Evolutionary conservation across 2,113 vertebrate genomes (phyloP), one percentile per base, ranked within the genome.

Genomic region (Corydoras sp.): DNA sequence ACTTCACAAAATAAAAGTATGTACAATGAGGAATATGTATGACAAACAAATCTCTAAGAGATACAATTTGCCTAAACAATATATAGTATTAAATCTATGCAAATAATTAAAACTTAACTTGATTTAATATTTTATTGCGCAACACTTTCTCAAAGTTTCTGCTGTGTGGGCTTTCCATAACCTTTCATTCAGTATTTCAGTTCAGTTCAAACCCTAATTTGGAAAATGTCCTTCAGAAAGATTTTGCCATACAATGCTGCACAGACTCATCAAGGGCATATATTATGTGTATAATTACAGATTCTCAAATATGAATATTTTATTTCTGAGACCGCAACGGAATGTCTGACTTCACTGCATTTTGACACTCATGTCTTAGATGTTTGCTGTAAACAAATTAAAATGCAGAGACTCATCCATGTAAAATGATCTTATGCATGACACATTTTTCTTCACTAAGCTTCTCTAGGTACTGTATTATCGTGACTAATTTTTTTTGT

Each of bases 391-490:
- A 50, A 68, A 62, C 35, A 61, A 55, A 70, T 69, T 29, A 24
- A 30, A 30, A 48, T 68, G 58, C 72, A 68, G 51, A 51, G 18
- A 65, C 14, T 53, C 14, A 54, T 30, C 6, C 35, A 49, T 32
- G 61, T 31, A 4, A 64, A 48, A 14, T 31, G 13, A 61, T 30
- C n/a, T 48, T 63, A 31, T 32, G 43, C 58, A 18, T 30, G 6
- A 29, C 29, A 32, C 48, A 15, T 58, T 65, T 53, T 13, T 5
- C 56, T 59, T 49, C 32, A 30, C n/a, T 12, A 65, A 53, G 56
- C 65, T 35, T 74, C 13, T 2, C 10, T 55, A 51, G 43, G 49
- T 48, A 35, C 69, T 76, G 73, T 69, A 56, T 72, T 65, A 73
- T 30, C 48, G 15, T 30, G 64, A 69, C 58, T 69, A 60, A 72